Base-by-base conservation (phyloP, 2,797 vertebrate species). In the Channa striata region DNA sequence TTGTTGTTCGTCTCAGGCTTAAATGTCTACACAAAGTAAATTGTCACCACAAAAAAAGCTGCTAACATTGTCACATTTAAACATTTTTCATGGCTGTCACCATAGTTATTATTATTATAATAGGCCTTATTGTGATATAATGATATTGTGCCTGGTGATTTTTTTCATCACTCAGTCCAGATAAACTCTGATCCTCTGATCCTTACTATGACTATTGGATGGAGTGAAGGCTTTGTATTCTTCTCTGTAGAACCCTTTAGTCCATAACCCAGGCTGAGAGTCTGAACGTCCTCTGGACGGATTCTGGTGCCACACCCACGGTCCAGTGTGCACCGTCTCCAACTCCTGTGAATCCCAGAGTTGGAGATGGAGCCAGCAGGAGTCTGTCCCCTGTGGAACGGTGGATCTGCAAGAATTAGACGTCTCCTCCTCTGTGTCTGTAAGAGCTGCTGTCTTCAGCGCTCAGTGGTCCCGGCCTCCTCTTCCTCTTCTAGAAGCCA, bases 131-230 rank as follows among this genome's bases (percentile, higher is more conserved):
- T 25, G 19, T 49, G 14, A 2, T 5, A 11, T 13, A 5, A 1
- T 2, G 20, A 21, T 20, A 5, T 23, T 14, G 20, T 13, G 10
- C 33, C 23, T 11, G 60, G 37, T 42, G 30, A 48, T 40, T 50
- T 51, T 23, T 48, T 51, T 51, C 25, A 16, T 51, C 47, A 51
- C 36, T 51, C 60, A 52, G 39, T 63, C 60, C 60, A 63, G 49
- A 43, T 25, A 33, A 16, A 52, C 49, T 52, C 60, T 42, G 49
- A 63, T 19, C 39, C 23, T 52, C 4, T 42, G 23, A 8, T 42
- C 60, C 10, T 42, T 47, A 51, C 60, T 30, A 12, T 11, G 37
- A 39, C 37, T 10, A 39, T 36, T 11, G 2, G 11, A 33, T 19
- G 48, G 60, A 13, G 60, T 19, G 37, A 14, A 42, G 17, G 6